Percentiles rank a stretch among this genome's conserved stretches.
These are phyloP conservation scores for Pseudomugil gertrudae DNA, from an alignment of 2,797 vertebrate species.

Conservation along the genomic window DNA sequence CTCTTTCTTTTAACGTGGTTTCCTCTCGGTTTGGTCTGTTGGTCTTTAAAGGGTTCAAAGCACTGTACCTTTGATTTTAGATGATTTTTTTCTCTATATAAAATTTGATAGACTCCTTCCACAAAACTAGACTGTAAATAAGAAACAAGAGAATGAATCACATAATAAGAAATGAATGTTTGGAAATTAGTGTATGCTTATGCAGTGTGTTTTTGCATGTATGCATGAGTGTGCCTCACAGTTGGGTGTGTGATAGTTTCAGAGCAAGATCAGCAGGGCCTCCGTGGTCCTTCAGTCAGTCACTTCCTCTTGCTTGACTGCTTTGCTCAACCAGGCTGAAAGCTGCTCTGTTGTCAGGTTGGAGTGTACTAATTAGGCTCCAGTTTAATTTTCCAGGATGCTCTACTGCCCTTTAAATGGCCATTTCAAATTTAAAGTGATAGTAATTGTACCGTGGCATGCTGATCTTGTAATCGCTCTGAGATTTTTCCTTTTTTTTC, in stretches of 20 bases:
- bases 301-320: constrained; percentile 91
- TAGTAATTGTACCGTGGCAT: constrained; percentile 93
- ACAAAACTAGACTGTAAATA: background rate
- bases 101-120: background rate
- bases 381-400: constrained; percentile 96
- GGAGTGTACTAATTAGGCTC: constrained; percentile 95
- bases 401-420: constrained; percentile 95
- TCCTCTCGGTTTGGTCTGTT: background rate
- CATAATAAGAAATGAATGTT: constrained; percentile 5
- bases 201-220: constrained; percentile 19
- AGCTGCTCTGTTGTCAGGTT: constrained; percentile 91
- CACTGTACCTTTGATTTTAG: background rate
- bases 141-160: background rate
- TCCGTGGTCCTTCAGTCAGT: constrained; percentile 85
- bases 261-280: constrained; percentile 67
- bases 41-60: background rate
- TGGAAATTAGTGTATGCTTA: constrained; percentile 1
- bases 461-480: constrained; percentile 92
- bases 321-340: constrained; percentile 93
- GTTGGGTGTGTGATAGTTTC: constrained; percentile 68
- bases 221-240: constrained; percentile 57
- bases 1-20: background rate
- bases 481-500: constrained; percentile 78
- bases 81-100: background rate
- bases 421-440: constrained; percentile 98